Conservation (phyloP, 2,113 vertebrate genomes). For the Ginglymostoma cirratum region DNA sequence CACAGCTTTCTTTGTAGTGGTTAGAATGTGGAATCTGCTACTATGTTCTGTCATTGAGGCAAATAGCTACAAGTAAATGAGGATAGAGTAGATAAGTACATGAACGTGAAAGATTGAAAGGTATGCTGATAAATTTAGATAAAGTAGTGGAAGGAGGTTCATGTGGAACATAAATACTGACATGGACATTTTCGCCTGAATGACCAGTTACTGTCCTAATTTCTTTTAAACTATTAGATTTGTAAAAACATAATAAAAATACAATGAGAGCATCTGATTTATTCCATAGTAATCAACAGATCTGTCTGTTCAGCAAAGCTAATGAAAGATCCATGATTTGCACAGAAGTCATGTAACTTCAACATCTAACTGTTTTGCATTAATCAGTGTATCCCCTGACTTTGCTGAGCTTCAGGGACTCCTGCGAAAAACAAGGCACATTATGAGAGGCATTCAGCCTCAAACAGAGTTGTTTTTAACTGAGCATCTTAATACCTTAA, state of each 20-base stretch:
- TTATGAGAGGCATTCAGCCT: background rate
- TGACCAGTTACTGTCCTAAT: background rate
- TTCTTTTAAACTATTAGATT: background rate
- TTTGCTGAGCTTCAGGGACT: background rate
- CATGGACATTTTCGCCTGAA: background rate
- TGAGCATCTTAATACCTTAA: background rate
- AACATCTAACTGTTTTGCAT: background rate
- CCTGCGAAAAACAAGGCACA: no score
- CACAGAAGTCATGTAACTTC: background rate
- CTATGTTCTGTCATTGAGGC: background rate
- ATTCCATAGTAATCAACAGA: background rate
- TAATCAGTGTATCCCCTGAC: background rate
- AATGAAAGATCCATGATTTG: background rate
- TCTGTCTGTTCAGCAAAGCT: background rate
- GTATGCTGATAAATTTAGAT: background rate
- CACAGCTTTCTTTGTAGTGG: background rate
- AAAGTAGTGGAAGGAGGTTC: background rate
- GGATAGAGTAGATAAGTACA: background rate
- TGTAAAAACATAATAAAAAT: background rate
- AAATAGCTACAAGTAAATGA: background rate
- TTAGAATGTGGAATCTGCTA: background rate
- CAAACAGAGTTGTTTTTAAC: background rate
- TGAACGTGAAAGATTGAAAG: background rate
- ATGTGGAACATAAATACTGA: background rate
- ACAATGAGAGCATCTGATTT: background rate